phyloP scores from a whole-genome alignment of 2,888 invertebrate species.

The Hypomecis atomaria region DNA sequence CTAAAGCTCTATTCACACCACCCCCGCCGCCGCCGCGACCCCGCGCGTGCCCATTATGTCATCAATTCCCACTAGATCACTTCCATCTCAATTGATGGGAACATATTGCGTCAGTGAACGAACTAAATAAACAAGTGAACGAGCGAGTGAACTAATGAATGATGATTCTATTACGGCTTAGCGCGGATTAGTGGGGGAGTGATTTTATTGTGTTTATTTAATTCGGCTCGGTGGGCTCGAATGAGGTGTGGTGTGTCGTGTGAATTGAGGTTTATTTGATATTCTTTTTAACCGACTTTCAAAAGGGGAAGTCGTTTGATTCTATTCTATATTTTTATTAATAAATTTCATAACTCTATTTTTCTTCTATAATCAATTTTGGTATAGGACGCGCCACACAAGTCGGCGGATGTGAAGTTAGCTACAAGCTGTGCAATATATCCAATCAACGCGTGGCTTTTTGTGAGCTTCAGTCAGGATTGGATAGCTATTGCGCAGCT shows the following conservation, averaged over 20 bases:
- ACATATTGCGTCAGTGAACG: slow-evolving; percentile 25
- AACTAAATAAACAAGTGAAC: background rate
- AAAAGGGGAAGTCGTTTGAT: too few relatives aligned
- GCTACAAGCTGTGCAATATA: too few relatives aligned
- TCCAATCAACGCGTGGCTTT: too few relatives aligned
- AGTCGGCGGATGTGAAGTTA: too few relatives aligned
- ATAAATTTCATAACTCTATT: too few relatives aligned
- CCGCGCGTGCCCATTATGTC: slow-evolving; percentile 7
- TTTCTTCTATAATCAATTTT: too few relatives aligned
- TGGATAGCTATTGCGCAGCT: too few relatives aligned
- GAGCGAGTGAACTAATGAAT: slow-evolving; percentile 11
- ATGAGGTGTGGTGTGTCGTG: slow-evolving; percentile 18
- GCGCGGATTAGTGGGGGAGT: slow-evolving; percentile 18
- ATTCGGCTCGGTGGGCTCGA: slow-evolving; percentile 15
- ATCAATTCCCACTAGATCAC: background rate
- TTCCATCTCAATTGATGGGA: slow-evolving; percentile 39
- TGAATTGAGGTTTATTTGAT: slow-evolving; percentile 8
- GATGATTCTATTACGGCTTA: slow-evolving; percentile 18
- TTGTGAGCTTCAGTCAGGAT: too few relatives aligned
- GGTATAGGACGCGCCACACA: too few relatives aligned
- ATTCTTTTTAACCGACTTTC: too few relatives aligned
- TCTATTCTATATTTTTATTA: too few relatives aligned
- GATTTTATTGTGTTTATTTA: slow-evolving; percentile 11
- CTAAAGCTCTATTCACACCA: slow-evolving; percentile 14
- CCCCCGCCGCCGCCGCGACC: background rate